Evolutionary conservation across 1,140 invertebrate species (phyloP).

Genomic region (Hylaeus volcanicus): DNA sequence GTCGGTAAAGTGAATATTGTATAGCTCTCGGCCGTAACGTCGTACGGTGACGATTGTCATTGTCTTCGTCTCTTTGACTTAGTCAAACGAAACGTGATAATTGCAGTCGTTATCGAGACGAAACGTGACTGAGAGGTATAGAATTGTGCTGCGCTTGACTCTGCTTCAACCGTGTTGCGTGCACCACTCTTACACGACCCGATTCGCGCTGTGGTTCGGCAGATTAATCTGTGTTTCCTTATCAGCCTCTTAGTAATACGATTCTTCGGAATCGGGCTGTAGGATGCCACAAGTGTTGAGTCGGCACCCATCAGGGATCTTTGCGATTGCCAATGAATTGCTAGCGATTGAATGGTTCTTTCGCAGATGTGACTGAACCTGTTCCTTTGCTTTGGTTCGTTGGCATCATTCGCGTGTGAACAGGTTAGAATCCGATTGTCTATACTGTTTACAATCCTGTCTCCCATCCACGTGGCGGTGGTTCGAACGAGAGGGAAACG

Average conservation of each 20-base stretch:
- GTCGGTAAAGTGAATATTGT: constrained; percentile 17
- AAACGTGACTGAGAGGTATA: too few species aligned
- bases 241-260: not conserved
- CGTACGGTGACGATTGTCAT: too few species aligned
- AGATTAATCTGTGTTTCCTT: not conserved
- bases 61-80: too few species aligned
- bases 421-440: not conserved
- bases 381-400: constrained; percentile 7
- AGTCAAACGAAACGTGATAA: too few species aligned
- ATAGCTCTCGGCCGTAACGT: too few species aligned
- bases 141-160: too few species aligned
- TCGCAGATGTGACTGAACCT: not conserved
- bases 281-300: not conserved
- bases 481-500: too few species aligned
- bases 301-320: constrained; percentile 33
- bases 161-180: not conserved
- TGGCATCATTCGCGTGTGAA: constrained; percentile 17
- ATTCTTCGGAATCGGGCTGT: not conserved
- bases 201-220: not conserved
- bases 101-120: too few species aligned
- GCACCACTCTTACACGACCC: constrained; percentile 25
- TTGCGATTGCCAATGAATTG: not conserved
- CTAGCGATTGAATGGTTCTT: not conserved
- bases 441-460: constrained; percentile 5
- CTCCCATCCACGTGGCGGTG: too few species aligned